Evolutionary conservation across 2,888 invertebrate species (phyloP).

Genomic region (Lamproptera curius): DNA sequence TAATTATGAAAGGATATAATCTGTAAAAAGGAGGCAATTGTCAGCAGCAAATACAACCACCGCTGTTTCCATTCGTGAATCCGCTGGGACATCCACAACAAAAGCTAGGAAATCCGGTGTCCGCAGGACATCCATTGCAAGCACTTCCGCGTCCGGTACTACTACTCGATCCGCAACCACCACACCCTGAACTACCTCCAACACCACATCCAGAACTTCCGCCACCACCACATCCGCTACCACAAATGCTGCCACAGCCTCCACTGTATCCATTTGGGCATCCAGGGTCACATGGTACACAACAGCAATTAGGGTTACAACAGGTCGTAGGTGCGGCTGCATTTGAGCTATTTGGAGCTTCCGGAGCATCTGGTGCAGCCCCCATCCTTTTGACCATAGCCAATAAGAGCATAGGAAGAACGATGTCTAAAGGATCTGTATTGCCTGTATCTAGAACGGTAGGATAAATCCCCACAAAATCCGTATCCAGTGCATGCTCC

Average conservation of each 20-base stretch:
- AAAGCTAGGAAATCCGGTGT: constrained; percentile 22
- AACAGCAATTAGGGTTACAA: constrained; percentile 8
- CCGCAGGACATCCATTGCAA: constrained; percentile 22
- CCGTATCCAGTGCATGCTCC: constrained; percentile 6
- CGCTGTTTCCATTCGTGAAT: constrained; percentile 3
- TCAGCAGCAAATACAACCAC: constrained; percentile 7
- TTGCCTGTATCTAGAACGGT: constrained; percentile 20
- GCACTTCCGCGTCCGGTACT: constrained; percentile 1
- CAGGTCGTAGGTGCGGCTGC: constrained; percentile 7
- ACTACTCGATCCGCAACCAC: background rate
- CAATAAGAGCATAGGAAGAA: constrained; percentile 43
- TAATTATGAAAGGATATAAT: no score
- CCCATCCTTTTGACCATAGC: constrained; percentile 29
- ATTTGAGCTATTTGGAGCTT: constrained; percentile 1
- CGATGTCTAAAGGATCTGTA: constrained; percentile 36
- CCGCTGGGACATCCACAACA: constrained; percentile 1
- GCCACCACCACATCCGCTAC: constrained; percentile 26
- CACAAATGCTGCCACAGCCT: constrained; percentile 11
- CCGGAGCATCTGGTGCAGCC: constrained; percentile 15
- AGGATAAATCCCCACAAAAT: constrained; percentile 15
- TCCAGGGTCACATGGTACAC: background rate
- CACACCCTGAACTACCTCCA: no score
- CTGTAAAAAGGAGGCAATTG: no score
- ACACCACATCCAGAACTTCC: constrained; percentile 15
- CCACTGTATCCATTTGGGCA: constrained; percentile 6